Evolutionary conservation across 2,113 vertebrate species (phyloP), one percentile per base, ranked within the genome.

Genomic region (Nothoprocta pentlandii): DNA sequence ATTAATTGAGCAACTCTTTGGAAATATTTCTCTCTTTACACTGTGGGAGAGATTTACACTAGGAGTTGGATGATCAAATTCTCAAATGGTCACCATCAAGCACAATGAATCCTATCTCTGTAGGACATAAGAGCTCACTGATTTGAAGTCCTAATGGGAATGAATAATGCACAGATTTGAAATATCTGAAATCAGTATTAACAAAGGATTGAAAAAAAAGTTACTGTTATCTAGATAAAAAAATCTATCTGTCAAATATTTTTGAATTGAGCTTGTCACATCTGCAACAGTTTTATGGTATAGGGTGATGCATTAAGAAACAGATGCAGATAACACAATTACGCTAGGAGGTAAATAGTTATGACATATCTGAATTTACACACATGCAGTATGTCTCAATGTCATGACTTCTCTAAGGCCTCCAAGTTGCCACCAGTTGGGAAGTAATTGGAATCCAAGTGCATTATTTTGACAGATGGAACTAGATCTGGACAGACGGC

Each of bases 391-490:
- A 30, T 4, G 51, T 5, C 15, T 61, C 39, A 86, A 81, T 71
- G 32, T 44, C 34, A 46, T 54, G 53, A 66, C n/a, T 95, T 92
- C 87, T 92, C 61, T 34, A 78, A 90, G 61, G 56, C 69, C 44
- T 62, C 36, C 22, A 49, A 5, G 3, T 70, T 80, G 25, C 71
- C 30, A 74, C 36, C 63, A 92, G 58, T 96, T 95, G 96, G 94
- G 89, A 92, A 86, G 73, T 85, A 90, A 92, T 91, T 89, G 94
- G 89, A 97, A 92, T 93, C 89, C 87, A 64, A 97, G 78, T 54
- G 89, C 94, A 96, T 95, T 97, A 89, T 94, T 95, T 90, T 93
- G 93, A 94, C 95, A 97, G 96, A 96, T 78, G 80, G 90, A 61
- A 91, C 79, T 86, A 81, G 85, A 92, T 96, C 76, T 73, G 94